Evolutionary conservation across 2,797 vertebrate genomes (phyloP), one percentile per base, ranked within the genome.

Genomic region (Manis pentadactyla): DNA sequence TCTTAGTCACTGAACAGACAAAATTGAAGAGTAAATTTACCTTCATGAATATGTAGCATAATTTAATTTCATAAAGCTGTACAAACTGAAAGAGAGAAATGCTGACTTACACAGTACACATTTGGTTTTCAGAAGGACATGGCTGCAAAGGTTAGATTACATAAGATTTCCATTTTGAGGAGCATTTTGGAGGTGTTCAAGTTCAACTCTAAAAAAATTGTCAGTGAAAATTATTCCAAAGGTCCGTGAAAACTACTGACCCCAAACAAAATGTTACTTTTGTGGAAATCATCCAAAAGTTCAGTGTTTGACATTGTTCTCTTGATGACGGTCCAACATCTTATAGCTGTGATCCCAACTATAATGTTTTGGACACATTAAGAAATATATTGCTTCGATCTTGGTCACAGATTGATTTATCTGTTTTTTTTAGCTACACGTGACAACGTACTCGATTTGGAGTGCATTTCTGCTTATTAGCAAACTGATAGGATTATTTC

Each of bases 231-330:
- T 93, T 87, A 0, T 97, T 98, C 97, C 97, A 95, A 91, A 94
- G 94, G 90, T 98, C 95, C 96, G 95, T 96, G 97, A 97, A 98
- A 98, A 95, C 53, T 94, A 93, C 95, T 98, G 97, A 97, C 93
- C 93, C 87, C 71, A 95, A 96, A 96, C 89, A 81, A 98, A 98
- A 98, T 95, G 91, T 98, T 97, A 95, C 95, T 97, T 97, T 97
- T 91, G 95, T 98, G 98, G 98, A 98, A 98, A 98, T 93, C 93
- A 92, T 98, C 98, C 98, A 98, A 96, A 97, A 90, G 68, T 97
- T 97, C 95, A 98, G 87, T 98, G 98, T 98, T 98, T 98, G 98
- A 98, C 98, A 97, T 98, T 97, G 97, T 96, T 98, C 96, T 97
- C 97, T 98, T 98, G 96, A 97, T 97, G 97, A 97, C 87, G 74